Percentiles rank a stretch among this genome's conserved stretches.
phyloP scores from a whole-genome alignment of 2,113 vertebrate genomes.

The Xiphophorus couchianus region DNA sequence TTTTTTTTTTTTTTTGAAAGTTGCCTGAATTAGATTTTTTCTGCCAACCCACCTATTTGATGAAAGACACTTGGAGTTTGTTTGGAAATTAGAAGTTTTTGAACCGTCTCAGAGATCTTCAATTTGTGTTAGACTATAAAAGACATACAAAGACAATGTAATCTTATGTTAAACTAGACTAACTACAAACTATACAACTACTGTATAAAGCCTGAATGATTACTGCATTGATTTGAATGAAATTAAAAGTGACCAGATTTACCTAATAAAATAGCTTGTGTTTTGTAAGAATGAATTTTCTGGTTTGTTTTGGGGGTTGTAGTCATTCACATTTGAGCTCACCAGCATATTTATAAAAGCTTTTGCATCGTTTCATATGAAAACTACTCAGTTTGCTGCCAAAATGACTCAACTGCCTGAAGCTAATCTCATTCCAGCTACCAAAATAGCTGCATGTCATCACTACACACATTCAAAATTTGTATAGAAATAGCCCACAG shows the following conservation, averaged over 20 bases:
- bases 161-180: neutral
- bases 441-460: neutral
- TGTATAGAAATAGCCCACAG: neutral
- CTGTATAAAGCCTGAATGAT: no score
- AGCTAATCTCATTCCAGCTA: constrained; percentile 8
- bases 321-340: constrained; percentile 28
- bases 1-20: no score
- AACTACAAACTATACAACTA: no score
- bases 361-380: constrained; percentile 26
- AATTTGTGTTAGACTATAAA: neutral
- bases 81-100: neutral
- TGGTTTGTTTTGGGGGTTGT: neutral
- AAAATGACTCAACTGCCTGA: constrained; percentile 28
- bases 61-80: no score
- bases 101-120: neutral
- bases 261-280: no score
- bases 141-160: neutral
- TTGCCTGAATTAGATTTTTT: no score
- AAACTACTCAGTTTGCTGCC: constrained; percentile 1
- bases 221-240: no score
- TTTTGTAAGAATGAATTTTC: no score
- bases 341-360: neutral
- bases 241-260: no score
- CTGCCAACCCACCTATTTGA: no score
- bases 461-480: neutral